Evolutionary conservation across 1,140 invertebrate species (phyloP), one percentile per base, ranked within the genome.

Genomic region (Hydropsyche tenuis): DNA sequence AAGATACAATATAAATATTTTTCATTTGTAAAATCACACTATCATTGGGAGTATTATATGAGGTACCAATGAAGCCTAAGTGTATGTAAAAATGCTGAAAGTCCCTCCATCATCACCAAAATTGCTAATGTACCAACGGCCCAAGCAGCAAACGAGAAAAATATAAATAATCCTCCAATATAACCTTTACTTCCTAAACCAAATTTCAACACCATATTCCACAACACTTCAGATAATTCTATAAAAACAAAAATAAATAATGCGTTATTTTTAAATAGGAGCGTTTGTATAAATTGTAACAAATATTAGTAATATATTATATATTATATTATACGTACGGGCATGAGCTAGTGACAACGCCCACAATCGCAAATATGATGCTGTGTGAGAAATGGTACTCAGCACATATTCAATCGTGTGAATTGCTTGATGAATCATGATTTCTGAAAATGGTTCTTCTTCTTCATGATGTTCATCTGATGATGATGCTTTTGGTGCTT

Each of bases 371-470:
- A 99, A 87, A 84, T 99, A 99, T 0, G 96, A 98, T 0, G 97
- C 97, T 0, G 97, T 98, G 80, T 98, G 96, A 0, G 96, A 98
- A 74, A 99, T 91, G 76, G 95, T 98, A 80, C 96, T 96, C 48
- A 99, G 88, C 78, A 96, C 95, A 82, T 96, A 99, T 85, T 99
- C 97, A 78, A 99, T 98, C 6, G 96, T 98, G 81, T 99, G 96
- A 79, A 99, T 98, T 23, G 89, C 90, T 82, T 97, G 95, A 82
- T 96, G 91, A 75, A 98, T 96, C 85, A 96, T 93, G 51, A 96
- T 84, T 80, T 99, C 96, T 53, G 90, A 88, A 83, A 98, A 91
- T 48, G 91, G 87, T 81, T 93, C 90, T 16, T 90, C 86, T 1
- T 88, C 86, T 64, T 90, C 87, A 0, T 88, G 86, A 72, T 89